Evolutionary conservation across 64 coral and sea anemone genomes (phyloP).

Genomic region (Orbicella faveolata): DNA sequence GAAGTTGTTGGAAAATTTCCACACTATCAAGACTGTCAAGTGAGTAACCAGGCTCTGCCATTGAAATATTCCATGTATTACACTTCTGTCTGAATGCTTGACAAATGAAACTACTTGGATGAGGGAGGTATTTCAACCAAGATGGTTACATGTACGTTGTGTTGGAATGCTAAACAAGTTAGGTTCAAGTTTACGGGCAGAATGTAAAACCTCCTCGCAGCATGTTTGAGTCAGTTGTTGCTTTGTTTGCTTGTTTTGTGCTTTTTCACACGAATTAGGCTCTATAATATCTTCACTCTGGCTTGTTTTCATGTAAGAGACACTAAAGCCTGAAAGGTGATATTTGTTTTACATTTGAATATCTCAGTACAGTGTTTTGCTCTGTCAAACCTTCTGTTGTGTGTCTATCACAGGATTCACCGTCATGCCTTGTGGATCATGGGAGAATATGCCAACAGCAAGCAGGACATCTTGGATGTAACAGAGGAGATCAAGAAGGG

Average conservation of each 20-base stretch:
- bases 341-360: neutral
- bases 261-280: too few species aligned
- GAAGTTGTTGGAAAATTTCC: constrained; percentile 93
- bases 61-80: neutral
- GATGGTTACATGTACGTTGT: too few species aligned
- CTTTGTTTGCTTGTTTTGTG: too few species aligned
- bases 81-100: neutral
- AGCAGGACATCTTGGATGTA: constrained; percentile 81
- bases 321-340: neutral
- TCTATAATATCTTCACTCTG: too few species aligned
- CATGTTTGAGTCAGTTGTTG: too few species aligned
- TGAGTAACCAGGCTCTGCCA: constrained; percentile 21
- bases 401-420: constrained; percentile 74
- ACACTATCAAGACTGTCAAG: constrained; percentile 97
- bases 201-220: too few species aligned
- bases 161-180: too few species aligned
- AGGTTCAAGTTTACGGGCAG: too few species aligned
- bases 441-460: constrained; percentile 88
- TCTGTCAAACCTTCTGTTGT: neutral
- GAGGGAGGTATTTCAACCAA: neutral
- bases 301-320: too few species aligned
- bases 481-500: constrained; percentile 91
- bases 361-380: neutral
- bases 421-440: constrained; percentile 98
- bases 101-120: neutral